These are phyloP conservation scores for Tryphoninae sp. DNA, from an alignment of 2,888 invertebrate species.

Conservation along the genomic window DNA sequence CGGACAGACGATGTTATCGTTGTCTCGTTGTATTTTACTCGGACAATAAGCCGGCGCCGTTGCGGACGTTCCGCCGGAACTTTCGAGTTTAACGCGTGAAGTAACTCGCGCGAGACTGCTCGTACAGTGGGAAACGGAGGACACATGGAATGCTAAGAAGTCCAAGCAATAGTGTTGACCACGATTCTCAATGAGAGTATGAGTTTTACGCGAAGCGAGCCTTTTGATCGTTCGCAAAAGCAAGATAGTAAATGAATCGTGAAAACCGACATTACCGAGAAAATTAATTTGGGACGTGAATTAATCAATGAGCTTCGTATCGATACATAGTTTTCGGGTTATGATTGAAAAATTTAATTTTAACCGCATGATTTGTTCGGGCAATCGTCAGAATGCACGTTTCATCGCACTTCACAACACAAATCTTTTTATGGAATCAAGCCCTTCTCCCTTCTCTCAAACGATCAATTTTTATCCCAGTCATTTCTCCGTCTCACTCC, in stretches of 20 bases:
- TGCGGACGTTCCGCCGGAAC: constrained; percentile 56
- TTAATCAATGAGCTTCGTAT: not conserved
- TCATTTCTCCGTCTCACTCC: not conserved
- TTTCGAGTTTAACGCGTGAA: constrained; percentile 39
- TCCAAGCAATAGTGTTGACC: not conserved
- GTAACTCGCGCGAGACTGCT: not conserved
- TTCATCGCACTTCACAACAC: too few species aligned
- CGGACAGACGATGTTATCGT: constrained; percentile 26
- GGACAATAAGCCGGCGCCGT: constrained; percentile 59
- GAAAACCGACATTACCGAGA: constrained; percentile 20
- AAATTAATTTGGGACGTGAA: constrained; percentile 23
- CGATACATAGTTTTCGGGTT: constrained; percentile 14
- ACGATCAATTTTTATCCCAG: not conserved
- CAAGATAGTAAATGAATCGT: constrained; percentile 25
- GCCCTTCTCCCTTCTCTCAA: too few species aligned
- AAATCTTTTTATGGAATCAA: too few species aligned
- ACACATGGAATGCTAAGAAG: constrained; percentile 43
- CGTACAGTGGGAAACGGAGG: not conserved
- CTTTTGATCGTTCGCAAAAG: constrained; percentile 5
- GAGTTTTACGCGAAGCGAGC: constrained; percentile 1
- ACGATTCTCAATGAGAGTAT: constrained; percentile 3
- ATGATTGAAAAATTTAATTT: not conserved
- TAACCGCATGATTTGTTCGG: not conserved
- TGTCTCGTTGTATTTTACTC: constrained; percentile 30
- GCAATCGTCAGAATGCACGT: too few species aligned